phyloP scores from a whole-genome alignment of 1,140 invertebrate species.

The Agrypnia vestita region DNA sequence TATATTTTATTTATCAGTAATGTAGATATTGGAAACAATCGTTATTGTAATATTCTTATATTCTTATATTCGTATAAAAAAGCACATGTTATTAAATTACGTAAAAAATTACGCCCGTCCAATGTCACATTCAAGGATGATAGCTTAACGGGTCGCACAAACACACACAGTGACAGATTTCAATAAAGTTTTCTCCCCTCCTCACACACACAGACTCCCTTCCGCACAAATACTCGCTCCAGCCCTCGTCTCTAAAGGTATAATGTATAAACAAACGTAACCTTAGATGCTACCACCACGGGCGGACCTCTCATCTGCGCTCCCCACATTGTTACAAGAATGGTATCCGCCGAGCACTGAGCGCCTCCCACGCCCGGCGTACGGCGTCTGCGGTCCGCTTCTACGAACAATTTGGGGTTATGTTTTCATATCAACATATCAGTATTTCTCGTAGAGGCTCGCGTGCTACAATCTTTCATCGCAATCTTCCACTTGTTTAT shows the following conservation, averaged over 20 bases:
- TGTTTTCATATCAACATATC: constrained; percentile 45
- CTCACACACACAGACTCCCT: constrained; percentile 6
- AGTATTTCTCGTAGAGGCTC: constrained; percentile 18
- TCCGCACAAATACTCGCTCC: not conserved
- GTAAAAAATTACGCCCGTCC: constrained; percentile 44
- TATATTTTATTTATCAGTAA: too few relatives aligned
- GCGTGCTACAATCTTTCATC: constrained; percentile 14
- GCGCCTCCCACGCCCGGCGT: constrained; percentile 46
- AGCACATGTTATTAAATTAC: not conserved
- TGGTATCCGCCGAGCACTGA: constrained; percentile 28
- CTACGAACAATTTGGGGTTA: constrained; percentile 51
- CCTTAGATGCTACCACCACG: constrained; percentile 42
- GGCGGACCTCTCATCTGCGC: constrained; percentile 34
- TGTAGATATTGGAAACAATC: too few relatives aligned
- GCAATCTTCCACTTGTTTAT: constrained; percentile 34
- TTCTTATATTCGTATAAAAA: too few relatives aligned
- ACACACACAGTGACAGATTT: constrained; percentile 35
- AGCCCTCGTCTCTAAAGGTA: constrained; percentile 14
- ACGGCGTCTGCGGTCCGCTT: constrained; percentile 29
- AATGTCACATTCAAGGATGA: constrained; percentile 55
- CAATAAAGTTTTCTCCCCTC: constrained; percentile 30
- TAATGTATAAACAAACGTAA: constrained; percentile 38
- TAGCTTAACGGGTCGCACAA: constrained; percentile 34
- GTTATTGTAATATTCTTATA: too few relatives aligned
- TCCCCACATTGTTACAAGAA: constrained; percentile 41